Conservation (phyloP, 2,797 vertebrate genomes). For the Onychomys arenicola region DNA sequence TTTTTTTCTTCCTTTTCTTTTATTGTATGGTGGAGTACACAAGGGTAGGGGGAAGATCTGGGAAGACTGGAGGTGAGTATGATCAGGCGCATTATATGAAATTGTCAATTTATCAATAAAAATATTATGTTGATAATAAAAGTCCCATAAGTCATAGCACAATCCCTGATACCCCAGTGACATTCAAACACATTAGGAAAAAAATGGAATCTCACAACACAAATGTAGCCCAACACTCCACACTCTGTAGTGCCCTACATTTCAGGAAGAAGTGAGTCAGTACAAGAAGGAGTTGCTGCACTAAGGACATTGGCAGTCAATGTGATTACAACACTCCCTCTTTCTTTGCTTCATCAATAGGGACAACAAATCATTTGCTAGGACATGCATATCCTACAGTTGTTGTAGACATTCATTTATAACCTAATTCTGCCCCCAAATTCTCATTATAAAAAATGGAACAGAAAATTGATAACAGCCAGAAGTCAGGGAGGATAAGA, state of each 20-base stretch:
- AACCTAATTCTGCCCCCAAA: no score
- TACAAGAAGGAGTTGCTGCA: accelerated
- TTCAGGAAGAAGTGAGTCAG: background rate
- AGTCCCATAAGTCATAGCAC: background rate
- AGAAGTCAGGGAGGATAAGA: background rate
- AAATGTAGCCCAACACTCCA: background rate
- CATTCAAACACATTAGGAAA: background rate
- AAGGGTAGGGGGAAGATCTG: background rate
- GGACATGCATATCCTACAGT: background rate
- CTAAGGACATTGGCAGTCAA: background rate
- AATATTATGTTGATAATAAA: background rate
- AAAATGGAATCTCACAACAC: background rate
- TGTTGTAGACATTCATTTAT: background rate
- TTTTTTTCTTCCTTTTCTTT: background rate
- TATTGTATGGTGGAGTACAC: background rate
- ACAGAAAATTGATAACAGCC: background rate
- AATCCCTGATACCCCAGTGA: background rate
- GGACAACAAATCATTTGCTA: background rate
- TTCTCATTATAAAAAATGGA: background rate
- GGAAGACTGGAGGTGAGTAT: background rate
- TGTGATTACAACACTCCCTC: background rate
- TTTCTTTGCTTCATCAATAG: background rate
- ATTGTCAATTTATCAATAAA: background rate
- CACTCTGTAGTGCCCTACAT: accelerated
- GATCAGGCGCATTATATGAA: background rate